Conservation (phyloP, 2,888 invertebrate species). For the Lasioglossum lativentre region DNA sequence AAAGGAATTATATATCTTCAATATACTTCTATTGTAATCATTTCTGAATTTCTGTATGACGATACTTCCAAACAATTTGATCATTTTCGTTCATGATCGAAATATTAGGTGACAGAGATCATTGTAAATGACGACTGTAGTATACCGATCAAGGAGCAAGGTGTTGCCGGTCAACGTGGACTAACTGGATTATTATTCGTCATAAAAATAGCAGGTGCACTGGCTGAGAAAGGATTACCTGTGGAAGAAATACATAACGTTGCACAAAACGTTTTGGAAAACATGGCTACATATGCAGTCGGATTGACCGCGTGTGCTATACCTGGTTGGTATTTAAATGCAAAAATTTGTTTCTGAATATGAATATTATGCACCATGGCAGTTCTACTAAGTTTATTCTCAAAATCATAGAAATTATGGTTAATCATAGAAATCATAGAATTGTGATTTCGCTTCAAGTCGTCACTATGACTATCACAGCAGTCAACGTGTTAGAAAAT, state of each 20-base stretch:
- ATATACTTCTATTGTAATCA: not conserved
- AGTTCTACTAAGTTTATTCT: not conserved
- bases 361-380: not conserved
- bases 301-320: conserved; percentile 89
- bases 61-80: not conserved
- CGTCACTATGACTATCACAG: too few relatives aligned
- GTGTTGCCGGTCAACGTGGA: conserved; percentile 85
- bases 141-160: conserved; percentile 77
- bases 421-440: not conserved
- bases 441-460: too few relatives aligned
- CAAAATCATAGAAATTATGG: not conserved
- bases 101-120: conserved; percentile 75
- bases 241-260: conserved; percentile 85
- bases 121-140: conserved; percentile 83
- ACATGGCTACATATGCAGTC: conserved; percentile 90
- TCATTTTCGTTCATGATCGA: not conserved
- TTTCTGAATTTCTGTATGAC: not conserved
- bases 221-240: conserved; percentile 84
- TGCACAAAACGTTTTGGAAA: conserved; percentile 84
- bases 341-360: not conserved
- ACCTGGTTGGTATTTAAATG: conserved; percentile 85
- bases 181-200: conserved; percentile 81
- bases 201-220: conserved; percentile 80
- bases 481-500: too few relatives aligned
- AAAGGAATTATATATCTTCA: not conserved